Evolutionary conservation across 2,888 invertebrate genomes (phyloP).

Genomic region (Drosophila borealis): DNA sequence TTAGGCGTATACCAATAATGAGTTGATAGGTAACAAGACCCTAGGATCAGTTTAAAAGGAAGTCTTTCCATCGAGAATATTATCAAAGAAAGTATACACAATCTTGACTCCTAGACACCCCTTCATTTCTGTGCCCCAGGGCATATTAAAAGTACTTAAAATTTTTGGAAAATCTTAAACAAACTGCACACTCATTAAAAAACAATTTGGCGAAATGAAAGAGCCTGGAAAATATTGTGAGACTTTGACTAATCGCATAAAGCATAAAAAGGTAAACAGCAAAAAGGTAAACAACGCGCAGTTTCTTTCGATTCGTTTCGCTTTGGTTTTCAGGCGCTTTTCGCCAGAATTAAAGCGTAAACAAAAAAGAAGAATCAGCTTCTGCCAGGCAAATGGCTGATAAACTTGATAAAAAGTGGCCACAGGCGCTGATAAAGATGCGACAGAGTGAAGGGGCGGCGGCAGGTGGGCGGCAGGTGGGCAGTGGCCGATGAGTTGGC

Average conservation of each 20-base stretch:
- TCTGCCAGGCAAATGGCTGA: conserved; percentile 29
- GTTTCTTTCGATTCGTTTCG: conserved; percentile 17
- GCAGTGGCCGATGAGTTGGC: conserved; percentile 16
- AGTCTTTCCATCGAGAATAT: no score
- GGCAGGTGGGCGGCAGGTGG: conserved; percentile 5
- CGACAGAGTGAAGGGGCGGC: background rate
- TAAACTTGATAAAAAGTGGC: conserved; percentile 26
- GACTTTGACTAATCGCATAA: conserved; percentile 1
- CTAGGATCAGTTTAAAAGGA: background rate
- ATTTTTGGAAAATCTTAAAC: background rate
- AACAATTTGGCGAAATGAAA: conserved; percentile 16
- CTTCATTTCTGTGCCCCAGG: background rate
- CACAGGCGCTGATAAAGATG: conserved; percentile 22
- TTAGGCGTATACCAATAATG: no score
- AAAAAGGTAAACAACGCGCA: conserved; percentile 32
- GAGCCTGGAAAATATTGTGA: conserved; percentile 6
- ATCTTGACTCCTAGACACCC: background rate
- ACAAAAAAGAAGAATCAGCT: conserved; percentile 14
- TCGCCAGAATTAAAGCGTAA: conserved; percentile 34
- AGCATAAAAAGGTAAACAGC: conserved; percentile 20
- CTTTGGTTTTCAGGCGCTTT: conserved; percentile 22
- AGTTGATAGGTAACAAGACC: no score
- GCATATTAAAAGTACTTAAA: background rate
- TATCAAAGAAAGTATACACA: no score
- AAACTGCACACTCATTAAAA: conserved; percentile 1